Evolutionary conservation across 2,113 vertebrate genomes (phyloP), one percentile per base, ranked within the genome.

Genomic region (Pelobates fuscus): DNA sequence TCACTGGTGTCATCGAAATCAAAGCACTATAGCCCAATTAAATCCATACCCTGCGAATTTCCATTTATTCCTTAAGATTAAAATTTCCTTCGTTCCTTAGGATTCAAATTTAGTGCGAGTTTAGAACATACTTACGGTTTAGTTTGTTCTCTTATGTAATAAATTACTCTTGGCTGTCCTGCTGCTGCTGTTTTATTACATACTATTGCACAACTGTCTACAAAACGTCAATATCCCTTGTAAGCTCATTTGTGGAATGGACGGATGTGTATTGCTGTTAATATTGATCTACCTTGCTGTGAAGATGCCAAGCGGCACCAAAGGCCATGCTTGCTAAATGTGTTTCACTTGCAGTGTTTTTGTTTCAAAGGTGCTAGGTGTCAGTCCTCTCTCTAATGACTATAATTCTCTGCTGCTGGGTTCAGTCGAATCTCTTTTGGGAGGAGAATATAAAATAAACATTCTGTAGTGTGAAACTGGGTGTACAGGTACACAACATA

Each of bases 391-490:
- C 61, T 41, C n/a, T 74, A 66, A 74, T 58, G 44, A 43, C 62
- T 27, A 44, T 66, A 74, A 74, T 74, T 66, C 61, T 74, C 62
- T 58, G 25, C 17, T 29, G 24, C 24, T 21, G 27, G 83, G 63
- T 66, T 44, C 17, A 25, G 26, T 2, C 17, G 24, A 37, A 74
- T 8, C 46, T 57, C 61, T 63, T 29, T 20, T 24, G 59, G 43
- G 70, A 63, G 18, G 15, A 24, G 44, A 43, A 14, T 52, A 17
- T 37, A 23, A 62, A 49, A 52, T 62, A 71, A 46, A 71, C 41
- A 62, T 61, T 61, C 30, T 61, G 25, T 15, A 20, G 11, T 61
- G 26, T 26, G 24, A 55, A 1, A n/a, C n/a, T n/a, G n/a, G 46
- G 14, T 15, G 46, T 15, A 3, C 11, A 41, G 37, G 37, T 41